Evolutionary conservation across 2,888 invertebrate genomes (phyloP), one percentile per base, ranked within the genome.

Genomic region (Syritta pipiens): DNA sequence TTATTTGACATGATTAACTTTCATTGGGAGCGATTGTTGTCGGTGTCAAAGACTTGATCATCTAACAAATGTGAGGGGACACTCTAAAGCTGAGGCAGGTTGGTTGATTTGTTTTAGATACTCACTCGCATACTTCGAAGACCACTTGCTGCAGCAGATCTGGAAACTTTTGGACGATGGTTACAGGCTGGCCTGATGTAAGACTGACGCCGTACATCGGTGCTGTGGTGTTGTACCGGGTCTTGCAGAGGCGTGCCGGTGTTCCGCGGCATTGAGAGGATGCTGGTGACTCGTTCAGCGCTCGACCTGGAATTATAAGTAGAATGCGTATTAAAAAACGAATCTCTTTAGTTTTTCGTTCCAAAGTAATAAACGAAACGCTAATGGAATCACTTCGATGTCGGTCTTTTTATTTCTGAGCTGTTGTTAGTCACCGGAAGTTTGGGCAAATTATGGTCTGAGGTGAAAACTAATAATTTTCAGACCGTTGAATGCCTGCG

Each of bases 131-230:
- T 85, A 94, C 94, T 90, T 97, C 97, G 86, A 96, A 97, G 59
- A 97, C 96, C 68, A 97, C 96, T 89, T 97, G 97, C 87, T 97
- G 97, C 81, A 97, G 88, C 35, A 97, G 90, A 89, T 97, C 97
- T 0, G 97, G 97, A 86, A 97, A 97, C 89, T 97, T 97, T 89
- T 97, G 97, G 30, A 97, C 96, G 84, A 97, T 97, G 57, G 96
- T 96, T 83, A 97, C 96, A 0, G 96, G 96, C 85, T 96, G 96
- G 1, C 97, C 97, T 9, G 96, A 96, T 10, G 97, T 97, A 32
- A 97, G 90, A 12, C 96, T 96, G 40, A 97, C 96, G n/a, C 97
- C 97, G 86, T 96, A 97, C 95, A 97, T 95, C 0, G 97, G 97
- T 12, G 97, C 97, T 40, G 97, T 97, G 17, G 97, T 97, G 89